These are phyloP conservation scores for Omphaloscelis lunosa DNA, from an alignment of 2,888 invertebrate species.

Conservation along the genomic window DNA sequence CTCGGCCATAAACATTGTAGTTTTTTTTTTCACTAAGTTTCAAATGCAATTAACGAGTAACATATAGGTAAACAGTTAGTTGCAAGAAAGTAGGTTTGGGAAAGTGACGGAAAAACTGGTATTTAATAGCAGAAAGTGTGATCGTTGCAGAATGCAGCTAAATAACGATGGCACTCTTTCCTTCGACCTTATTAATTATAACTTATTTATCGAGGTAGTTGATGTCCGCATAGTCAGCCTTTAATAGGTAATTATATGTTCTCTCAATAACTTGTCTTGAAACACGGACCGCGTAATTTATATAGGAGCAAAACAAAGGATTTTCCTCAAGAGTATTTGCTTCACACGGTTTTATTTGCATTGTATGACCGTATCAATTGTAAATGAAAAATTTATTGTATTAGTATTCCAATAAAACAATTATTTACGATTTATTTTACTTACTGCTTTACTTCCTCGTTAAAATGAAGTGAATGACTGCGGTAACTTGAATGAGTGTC, in stretches of 20 bases:
- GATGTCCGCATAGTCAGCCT: too few relatives aligned
- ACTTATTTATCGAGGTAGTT: neutral
- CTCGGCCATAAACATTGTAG: neutral
- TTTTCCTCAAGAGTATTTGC: constrained; percentile 22
- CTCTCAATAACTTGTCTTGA: neutral
- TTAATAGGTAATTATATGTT: neutral
- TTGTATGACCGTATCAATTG: neutral
- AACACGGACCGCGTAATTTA: neutral
- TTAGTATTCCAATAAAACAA: constrained; percentile 1
- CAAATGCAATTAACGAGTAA: constrained; percentile 45
- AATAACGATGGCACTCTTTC: constrained; percentile 39
- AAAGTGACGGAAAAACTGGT: constrained; percentile 64
- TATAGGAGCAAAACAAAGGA: neutral
- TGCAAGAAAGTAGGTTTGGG: constrained; percentile 66
- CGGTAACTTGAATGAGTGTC: constrained; percentile 17
- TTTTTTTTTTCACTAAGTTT: constrained; percentile 29
- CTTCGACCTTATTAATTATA: constrained; percentile 12
- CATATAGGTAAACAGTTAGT: constrained; percentile 51
- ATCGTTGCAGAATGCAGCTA: constrained; percentile 42
- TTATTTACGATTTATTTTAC: neutral
- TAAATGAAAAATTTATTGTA: neutral
- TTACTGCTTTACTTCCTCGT: neutral
- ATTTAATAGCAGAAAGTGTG: constrained; percentile 58
- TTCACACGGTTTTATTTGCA: constrained; percentile 13
- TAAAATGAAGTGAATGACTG: neutral